Evolutionary conservation across 2,888 invertebrate species (phyloP).

Genomic region (Salticus scenicus): DNA sequence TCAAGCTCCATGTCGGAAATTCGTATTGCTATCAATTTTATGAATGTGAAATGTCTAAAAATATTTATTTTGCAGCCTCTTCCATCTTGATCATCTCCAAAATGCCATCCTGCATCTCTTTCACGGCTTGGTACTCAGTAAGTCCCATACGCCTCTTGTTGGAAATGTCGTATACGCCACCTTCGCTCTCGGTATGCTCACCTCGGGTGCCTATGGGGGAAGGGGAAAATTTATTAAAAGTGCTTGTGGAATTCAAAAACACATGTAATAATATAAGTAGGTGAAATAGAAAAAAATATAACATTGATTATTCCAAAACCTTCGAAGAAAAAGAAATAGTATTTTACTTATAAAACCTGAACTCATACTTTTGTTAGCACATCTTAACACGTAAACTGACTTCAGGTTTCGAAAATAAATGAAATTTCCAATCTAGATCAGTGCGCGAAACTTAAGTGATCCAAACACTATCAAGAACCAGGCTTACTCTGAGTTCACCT

Average conservation of each 20-base stretch:
- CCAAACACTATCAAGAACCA: too few relatives aligned
- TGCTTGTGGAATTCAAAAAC: neutral
- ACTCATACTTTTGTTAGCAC: too few relatives aligned
- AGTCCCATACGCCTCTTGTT: conserved; percentile 98
- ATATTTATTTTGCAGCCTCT: conserved; percentile 79
- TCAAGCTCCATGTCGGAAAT: neutral
- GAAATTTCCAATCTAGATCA: too few relatives aligned
- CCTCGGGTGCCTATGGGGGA: conserved; percentile 86
- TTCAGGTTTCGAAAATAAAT: too few relatives aligned
- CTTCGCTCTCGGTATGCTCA: conserved; percentile 96
- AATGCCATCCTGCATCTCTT: conserved; percentile 97
- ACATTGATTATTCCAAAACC: too few relatives aligned
- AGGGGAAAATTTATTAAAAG: neutral
- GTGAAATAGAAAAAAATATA: too few relatives aligned
- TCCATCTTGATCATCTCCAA: conserved; percentile 96
- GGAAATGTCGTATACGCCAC: conserved; percentile 96
- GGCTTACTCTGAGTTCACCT: too few relatives aligned
- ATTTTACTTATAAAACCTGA: too few relatives aligned
- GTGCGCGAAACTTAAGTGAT: too few relatives aligned
- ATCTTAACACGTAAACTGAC: too few relatives aligned
- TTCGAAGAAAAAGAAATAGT: too few relatives aligned
- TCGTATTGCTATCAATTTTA: neutral
- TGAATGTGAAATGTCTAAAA: neutral
- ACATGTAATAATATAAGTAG: neutral
- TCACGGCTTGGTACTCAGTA: conserved; percentile 96